Base-by-base conservation (phyloP, 2,888 invertebrate species). In the Ophonus ardosiacus region DNA sequence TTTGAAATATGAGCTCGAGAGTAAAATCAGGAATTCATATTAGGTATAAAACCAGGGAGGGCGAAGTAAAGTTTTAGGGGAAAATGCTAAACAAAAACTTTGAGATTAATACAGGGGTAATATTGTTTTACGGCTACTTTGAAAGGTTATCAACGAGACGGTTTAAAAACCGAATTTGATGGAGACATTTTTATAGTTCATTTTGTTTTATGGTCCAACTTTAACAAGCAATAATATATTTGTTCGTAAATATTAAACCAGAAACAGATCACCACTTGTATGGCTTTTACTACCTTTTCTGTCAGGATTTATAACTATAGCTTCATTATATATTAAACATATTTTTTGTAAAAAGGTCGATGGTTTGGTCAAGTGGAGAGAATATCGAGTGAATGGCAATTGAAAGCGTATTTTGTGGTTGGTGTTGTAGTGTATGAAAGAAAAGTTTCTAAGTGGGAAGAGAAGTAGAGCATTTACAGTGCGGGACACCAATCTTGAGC, bases 121-220 rank as follows among this genome's bases (percentile, higher is more conserved):
- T 68, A 68, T 68, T 15, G n/a, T 68, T 68, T 68, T 68, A 68
- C 68, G 68, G 15, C 38, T 68, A 7, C 31, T 68, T 68, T 15
- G 68, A 68, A 68, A 68, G 68, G 31, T 68, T 68, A 38, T 68
- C 38, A 68, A 68, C 24, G 38, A 68, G 13, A 3, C 10, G 31
- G 15, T 68, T 68, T 68, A 68, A 68, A 68, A 68, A 38, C n/a
- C 68, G 31, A 68, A 68, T 68, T 68, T 68, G 8, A 68, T 31
- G 31, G 31, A 31, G 31, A 31, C 31, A 31, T 31, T 31, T 63
- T 68, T 68, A 68, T 68, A 68, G 68, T 68, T 68, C 68, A 68
- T 68, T 68, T 68, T 24, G 68, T 68, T 68, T 68, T 68, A 68
- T 68, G 68, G n/a, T n/a, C 18, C n/a, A 68, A 68, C 68, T 68